These are phyloP conservation scores for Bolborhynchus lineola DNA, from an alignment of 2,113 vertebrate genomes.

Conservation along the genomic window DNA sequence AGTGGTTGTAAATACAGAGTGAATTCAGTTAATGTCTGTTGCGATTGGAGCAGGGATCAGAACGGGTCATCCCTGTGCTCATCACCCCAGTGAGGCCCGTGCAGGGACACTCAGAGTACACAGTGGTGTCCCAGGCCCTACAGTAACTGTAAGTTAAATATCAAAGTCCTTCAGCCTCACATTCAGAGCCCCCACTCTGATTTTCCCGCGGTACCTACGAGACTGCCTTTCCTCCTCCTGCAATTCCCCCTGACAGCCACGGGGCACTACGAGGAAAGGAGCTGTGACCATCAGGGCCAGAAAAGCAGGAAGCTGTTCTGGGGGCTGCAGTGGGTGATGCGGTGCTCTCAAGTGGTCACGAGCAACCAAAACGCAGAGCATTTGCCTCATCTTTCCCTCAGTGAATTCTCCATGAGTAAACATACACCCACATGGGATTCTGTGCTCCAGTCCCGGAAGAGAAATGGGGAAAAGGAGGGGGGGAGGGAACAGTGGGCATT, in stretches of 20 bases:
- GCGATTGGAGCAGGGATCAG: neutral
- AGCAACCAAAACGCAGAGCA: neutral
- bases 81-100: neutral
- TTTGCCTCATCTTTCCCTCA: neutral
- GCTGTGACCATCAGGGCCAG: neutral
- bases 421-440: neutral
- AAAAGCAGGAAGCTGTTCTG: neutral
- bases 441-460: neutral
- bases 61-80: neutral
- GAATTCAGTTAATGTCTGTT: neutral
- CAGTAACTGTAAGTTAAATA: neutral
- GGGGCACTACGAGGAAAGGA: neutral
- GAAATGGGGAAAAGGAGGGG: neutral
- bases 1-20: neutral
- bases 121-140: neutral
- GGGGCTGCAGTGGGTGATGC: neutral
- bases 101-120: neutral
- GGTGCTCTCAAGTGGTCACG: neutral
- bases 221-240: neutral
- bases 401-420: neutral
- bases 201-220: neutral
- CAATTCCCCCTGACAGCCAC: neutral
- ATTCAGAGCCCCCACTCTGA: neutral
- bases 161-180: neutral
- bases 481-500: too few species aligned